Evolutionary conservation across 2,888 invertebrate species (phyloP).

Genomic region (Brachylomia viminalis): DNA sequence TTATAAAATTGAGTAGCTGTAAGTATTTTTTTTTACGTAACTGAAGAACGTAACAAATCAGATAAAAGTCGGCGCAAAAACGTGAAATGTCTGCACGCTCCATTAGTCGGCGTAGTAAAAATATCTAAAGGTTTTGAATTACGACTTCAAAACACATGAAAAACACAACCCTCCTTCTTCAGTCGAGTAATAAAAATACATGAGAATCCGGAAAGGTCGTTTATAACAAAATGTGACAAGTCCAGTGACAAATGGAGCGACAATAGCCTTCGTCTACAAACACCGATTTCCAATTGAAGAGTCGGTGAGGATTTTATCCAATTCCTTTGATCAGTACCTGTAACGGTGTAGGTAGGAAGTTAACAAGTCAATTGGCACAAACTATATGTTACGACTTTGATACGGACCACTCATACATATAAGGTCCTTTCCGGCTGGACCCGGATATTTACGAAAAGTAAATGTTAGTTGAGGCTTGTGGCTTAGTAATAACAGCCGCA

Average conservation of each 20-base stretch:
- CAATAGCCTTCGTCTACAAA: conserved; percentile 21
- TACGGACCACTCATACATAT: conserved; percentile 14
- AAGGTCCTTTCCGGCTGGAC: not conserved
- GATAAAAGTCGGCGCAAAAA: conserved; percentile 14
- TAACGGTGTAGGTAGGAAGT: not conserved
- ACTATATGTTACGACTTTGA: conserved; percentile 16
- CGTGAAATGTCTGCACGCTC: conserved; percentile 3
- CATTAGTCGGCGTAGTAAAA: not conserved
- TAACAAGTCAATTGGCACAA: conserved; percentile 21
- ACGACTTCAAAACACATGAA: conserved; percentile 5
- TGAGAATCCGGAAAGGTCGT: not conserved
- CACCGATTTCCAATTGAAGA: conserved; percentile 37
- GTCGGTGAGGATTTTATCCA: conserved; percentile 19
- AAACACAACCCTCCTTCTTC: conserved; percentile 7
- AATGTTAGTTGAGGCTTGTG: not conserved
- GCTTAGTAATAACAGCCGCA: no score
- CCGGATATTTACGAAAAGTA: not conserved
- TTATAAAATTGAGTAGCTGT: conserved; percentile 24
- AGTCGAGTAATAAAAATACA: conserved; percentile 19
- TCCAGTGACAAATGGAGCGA: conserved; percentile 37
- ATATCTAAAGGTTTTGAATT: conserved; percentile 5
- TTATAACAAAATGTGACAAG: conserved; percentile 12
- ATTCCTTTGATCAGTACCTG: conserved; percentile 33
- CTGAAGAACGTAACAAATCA: no score
- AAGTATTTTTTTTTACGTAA: not conserved